A percentile compares a stretch with the other conserved stretches of the same genome.
These are phyloP conservation scores for Garra rufa DNA, from an alignment of 2,113 vertebrate species.

Conservation along the genomic window DNA sequence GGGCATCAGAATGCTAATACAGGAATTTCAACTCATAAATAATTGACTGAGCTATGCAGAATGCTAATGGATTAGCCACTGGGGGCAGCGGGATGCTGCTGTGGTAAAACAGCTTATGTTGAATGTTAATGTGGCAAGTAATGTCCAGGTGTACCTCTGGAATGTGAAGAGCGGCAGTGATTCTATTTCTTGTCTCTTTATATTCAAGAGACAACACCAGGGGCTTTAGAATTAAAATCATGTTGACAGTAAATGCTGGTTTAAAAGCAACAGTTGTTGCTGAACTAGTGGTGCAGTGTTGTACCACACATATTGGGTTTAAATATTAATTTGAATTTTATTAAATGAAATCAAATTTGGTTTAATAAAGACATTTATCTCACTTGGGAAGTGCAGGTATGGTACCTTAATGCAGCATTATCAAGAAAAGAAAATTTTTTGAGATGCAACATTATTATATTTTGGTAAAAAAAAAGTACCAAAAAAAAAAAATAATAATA, in stretches of 20 bases:
- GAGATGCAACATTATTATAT: background rate
- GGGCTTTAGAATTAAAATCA: background rate
- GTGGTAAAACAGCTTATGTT: background rate
- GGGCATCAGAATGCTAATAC: slow-evolving; percentile 17
- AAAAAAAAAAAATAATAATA: too few species aligned
- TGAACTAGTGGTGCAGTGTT: too few species aligned
- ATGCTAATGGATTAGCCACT: slow-evolving; percentile 45
- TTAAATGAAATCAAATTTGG: background rate
- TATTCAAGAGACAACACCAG: background rate
- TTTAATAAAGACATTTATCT: background rate
- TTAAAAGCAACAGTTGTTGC: background rate
- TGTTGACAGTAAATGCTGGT: background rate
- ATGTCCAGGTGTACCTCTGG: slow-evolving; percentile 7
- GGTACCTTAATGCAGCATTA: background rate
- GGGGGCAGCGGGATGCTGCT: background rate
- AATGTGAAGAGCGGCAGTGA: background rate
- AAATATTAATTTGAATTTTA: background rate
- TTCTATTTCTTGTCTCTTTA: background rate
- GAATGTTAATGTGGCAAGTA: slow-evolving; percentile 25
- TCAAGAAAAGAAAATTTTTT: background rate
- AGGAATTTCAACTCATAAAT: background rate
- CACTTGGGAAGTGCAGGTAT: background rate
- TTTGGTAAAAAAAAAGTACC: too few species aligned
- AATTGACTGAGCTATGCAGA: slow-evolving; percentile 34
- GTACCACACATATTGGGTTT: background rate